Evolutionary conservation across 1,140 invertebrate genomes (phyloP).

Genomic region (Atta colombica): DNA sequence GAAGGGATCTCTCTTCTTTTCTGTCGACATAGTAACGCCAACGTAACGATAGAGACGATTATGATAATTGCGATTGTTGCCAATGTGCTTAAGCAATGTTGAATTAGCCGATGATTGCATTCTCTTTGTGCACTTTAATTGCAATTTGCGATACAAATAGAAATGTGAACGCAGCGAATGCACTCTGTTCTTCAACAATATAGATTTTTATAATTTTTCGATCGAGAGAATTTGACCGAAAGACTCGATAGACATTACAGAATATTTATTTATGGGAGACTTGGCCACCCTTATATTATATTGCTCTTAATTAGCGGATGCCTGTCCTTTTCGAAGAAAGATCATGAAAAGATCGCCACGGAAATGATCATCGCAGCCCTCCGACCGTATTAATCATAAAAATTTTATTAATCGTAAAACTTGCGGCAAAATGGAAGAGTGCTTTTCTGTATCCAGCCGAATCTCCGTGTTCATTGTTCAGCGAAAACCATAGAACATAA

Average conservation of each 20-base stretch:
- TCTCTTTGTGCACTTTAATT: constrained; percentile 29
- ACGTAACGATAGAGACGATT: constrained; percentile 36
- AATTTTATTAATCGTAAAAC: constrained; percentile 58
- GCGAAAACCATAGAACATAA: constrained; percentile 41
- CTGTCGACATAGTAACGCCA: constrained; percentile 21
- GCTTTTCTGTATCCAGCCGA: constrained; percentile 13
- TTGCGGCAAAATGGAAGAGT: constrained; percentile 45
- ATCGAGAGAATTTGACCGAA: constrained; percentile 6
- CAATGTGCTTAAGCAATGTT: constrained; percentile 28
- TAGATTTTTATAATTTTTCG: background rate
- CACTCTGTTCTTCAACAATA: background rate
- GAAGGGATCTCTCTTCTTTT: background rate
- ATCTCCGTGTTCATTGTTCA: constrained; percentile 10
- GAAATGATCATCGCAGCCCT: constrained; percentile 36
- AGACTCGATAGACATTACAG: constrained; percentile 11
- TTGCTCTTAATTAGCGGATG: constrained; percentile 59
- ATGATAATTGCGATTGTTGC: constrained; percentile 51
- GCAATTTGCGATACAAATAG: constrained; percentile 39
- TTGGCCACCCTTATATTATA: constrained; percentile 24
- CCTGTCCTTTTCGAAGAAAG: constrained; percentile 61
- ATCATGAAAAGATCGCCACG: constrained; percentile 29
- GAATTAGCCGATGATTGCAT: constrained; percentile 30
- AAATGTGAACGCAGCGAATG: background rate
- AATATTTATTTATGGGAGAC: constrained; percentile 58
- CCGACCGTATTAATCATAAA: constrained; percentile 70